Evolutionary conservation across 2,888 invertebrate species (phyloP), one percentile per base, ranked within the genome.

Genomic region (Drosophila engyochracea): DNA sequence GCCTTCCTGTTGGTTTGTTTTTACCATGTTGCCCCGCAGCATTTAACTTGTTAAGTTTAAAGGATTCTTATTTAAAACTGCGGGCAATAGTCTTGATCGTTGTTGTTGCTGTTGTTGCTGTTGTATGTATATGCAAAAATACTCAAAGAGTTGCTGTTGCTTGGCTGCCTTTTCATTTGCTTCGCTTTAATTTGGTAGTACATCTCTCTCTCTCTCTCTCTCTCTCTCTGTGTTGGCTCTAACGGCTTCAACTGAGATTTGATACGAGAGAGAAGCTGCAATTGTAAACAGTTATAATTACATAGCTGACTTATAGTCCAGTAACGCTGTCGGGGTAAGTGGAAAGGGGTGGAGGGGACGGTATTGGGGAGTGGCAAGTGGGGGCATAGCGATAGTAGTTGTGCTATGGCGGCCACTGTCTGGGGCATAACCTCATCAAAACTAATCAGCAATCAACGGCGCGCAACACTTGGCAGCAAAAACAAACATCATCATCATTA

Each of bases 391-490:
- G 55, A 57, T 58, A 41, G 61, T 44, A 28, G 31, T 28, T 47
- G 51, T 19, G 60, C 49, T 39, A 25, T 22, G 41, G 10, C 51
- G 59, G 49, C 28, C 59, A 60, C 31, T 72, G 63, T 51, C 49
- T 54, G 53, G 61, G 69, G 44, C 67, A 74, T 75, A 79, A 79
- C 70, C 83, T 55, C 74, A 81, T 85, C 86, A 89, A 85, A 85
- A 86, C 81, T 89, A 81, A 84, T 89, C 84, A 89, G 70, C 81
- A 77, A 71, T 74, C 89, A 79, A 63, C 64, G 63, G 57, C 61
- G n/a, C 62, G 12, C 39, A 55, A 41, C 64, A 33, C 47, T 44
- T 51, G 30, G 30, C 53, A 78, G 47, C 65, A 72, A 70, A 66
- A 82, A 54, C 70, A 74, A 81, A 75, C 73, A 79, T 28, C 47